Evolutionary conservation across 2,113 vertebrate genomes (phyloP).

Genomic region (Nyctereutes procyonoides): DNA sequence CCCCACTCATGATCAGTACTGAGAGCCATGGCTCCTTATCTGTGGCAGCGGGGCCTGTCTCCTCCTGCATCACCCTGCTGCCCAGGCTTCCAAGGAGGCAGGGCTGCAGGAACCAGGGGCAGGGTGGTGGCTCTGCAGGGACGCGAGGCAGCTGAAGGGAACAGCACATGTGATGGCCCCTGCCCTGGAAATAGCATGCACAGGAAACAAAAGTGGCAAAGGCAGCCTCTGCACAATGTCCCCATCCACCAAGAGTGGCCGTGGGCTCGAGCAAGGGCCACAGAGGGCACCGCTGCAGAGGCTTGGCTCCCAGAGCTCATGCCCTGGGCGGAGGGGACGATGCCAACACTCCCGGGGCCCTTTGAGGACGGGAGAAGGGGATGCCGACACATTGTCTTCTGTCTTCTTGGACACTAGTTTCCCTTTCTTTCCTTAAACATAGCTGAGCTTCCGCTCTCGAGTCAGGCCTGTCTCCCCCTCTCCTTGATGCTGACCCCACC

Average conservation of each 20-base stretch:
- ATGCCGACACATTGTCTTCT: neutral
- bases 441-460: neutral
- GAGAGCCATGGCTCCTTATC: neutral
- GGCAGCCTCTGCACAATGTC: neutral
- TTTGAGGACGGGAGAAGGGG: neutral
- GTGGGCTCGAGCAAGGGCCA: neutral
- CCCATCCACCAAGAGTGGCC: neutral
- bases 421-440: neutral
- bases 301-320: too few species aligned
- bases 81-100: neutral
- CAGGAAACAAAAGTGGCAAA: neutral
- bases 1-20: rapidly evolving
- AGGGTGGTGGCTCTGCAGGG: neutral
- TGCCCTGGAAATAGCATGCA: neutral
- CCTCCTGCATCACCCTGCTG: neutral
- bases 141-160: neutral
- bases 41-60: neutral
- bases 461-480: neutral
- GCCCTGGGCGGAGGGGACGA: neutral
- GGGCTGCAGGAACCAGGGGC: neutral
- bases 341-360: neutral
- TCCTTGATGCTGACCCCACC: neutral
- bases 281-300: neutral
- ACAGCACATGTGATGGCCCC: neutral
- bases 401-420: neutral